phyloP scores from a whole-genome alignment of 2,888 invertebrate species.

The Scrobipalpa atriplicella region DNA sequence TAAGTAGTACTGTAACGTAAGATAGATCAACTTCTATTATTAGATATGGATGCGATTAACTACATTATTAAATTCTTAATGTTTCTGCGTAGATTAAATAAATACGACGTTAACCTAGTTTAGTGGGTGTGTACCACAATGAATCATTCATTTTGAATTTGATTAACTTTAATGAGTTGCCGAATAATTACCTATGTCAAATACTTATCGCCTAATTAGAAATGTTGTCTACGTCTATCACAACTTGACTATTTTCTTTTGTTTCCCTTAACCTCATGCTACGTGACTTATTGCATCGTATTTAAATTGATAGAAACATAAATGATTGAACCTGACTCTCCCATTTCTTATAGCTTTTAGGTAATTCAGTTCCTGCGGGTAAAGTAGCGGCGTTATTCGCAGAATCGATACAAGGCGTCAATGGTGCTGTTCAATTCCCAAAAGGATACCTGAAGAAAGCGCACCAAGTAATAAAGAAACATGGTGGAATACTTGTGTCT shows the following conservation, averaged over 20 bases:
- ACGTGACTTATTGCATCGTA: too few relatives aligned
- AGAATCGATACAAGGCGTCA: slow-evolving; percentile 98
- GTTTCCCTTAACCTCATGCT: too few relatives aligned
- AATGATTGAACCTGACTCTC: too few relatives aligned
- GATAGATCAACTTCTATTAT: too few relatives aligned
- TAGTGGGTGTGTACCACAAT: not conserved
- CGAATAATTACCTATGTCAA: not conserved
- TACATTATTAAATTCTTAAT: too few relatives aligned
- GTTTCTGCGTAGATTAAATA: not conserved
- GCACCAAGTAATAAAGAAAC: slow-evolving; percentile 88
- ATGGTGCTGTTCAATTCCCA: slow-evolving; percentile 96
- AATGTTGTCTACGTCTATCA: too few relatives aligned
- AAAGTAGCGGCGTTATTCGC: slow-evolving; percentile 95
- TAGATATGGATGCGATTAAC: too few relatives aligned
- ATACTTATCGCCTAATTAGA: too few relatives aligned
- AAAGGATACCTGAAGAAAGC: slow-evolving; percentile 93
- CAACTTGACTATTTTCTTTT: too few relatives aligned
- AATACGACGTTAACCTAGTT: not conserved
- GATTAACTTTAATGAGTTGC: not conserved
- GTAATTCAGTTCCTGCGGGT: slow-evolving; percentile 89
- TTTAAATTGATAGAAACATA: too few relatives aligned
- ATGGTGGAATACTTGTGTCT: slow-evolving; percentile 94
- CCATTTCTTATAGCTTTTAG: slow-evolving; percentile 83
- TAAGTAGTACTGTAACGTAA: too few relatives aligned
- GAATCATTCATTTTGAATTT: slow-evolving; percentile 6